phyloP scores from a whole-genome alignment of 2,888 invertebrate species.

The Pseudanteris insignis region DNA sequence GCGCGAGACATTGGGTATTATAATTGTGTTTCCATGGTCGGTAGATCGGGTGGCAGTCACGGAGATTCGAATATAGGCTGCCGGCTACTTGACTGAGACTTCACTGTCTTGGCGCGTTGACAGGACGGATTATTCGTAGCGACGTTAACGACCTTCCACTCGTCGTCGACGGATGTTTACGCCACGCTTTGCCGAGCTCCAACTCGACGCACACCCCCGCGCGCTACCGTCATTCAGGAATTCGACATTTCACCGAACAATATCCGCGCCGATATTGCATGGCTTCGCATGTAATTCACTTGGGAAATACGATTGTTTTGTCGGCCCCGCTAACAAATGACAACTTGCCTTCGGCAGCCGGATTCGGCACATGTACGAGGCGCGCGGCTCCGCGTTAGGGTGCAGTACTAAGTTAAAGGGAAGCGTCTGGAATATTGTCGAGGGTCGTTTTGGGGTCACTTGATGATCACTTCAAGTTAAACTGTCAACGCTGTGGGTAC shows the following conservation, averaged over 20 bases:
- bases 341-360: constrained; percentile 33
- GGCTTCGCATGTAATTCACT: constrained; percentile 59
- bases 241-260: constrained; percentile 59
- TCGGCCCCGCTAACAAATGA: constrained; percentile 51
- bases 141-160: constrained; percentile 40
- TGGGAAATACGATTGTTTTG: constrained; percentile 64
- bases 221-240: constrained; percentile 46
- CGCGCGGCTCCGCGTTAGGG: neutral
- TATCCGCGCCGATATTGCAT: constrained; percentile 65
- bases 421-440: too few relatives aligned
- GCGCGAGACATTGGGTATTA: constrained; percentile 52
- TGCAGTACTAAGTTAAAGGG: too few relatives aligned
- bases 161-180: constrained; percentile 42
- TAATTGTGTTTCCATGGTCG: constrained; percentile 66
- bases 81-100: constrained; percentile 41
- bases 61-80: constrained; percentile 17
- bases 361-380: constrained; percentile 13
- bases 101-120: constrained; percentile 36
- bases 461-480: too few relatives aligned
- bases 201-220: constrained; percentile 19
- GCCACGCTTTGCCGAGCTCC: constrained; percentile 45
- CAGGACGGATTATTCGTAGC: constrained; percentile 37
- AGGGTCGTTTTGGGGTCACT: too few relatives aligned
- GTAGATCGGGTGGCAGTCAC: constrained; percentile 39
- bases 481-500: too few relatives aligned